Base-by-base conservation (phyloP, 2,113 vertebrate species). In the Zosterops pallidus region DNA sequence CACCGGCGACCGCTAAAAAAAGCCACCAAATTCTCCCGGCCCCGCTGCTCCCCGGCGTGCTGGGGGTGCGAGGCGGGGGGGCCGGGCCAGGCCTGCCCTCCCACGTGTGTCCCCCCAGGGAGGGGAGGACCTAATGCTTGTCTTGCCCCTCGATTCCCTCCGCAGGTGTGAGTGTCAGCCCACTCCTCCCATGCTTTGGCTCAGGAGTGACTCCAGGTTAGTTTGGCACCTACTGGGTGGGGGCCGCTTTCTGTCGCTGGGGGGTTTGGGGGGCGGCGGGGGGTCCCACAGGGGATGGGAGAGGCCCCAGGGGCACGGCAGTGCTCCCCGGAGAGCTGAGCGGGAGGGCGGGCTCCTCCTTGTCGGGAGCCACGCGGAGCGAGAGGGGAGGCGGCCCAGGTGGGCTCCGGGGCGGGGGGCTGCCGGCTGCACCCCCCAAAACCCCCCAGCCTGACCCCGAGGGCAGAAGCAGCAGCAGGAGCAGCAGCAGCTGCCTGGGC, bases 151-250 rank as follows among this genome's bases (percentile, higher is more conserved):
- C 95, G 23, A 82, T 96, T 96, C 92, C 95, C 95, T 95, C 91
- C 91, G 85, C 93, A 95, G 95, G 91, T 95, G 88, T 92, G 95
- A 86, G 91, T 75, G 95, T 89, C 91, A 93, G 93, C 93, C 95
- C 95, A 71, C 95, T 95, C 93, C 91, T 93, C 91, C 93, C 95
- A 71, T 86, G 93, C 93, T 96, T 96, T 81, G 95, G 91, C 95
- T 95, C 93, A 83, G 93, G 93, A 94, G 93, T 89, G 95, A 95
- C 95, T 57, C 59, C 95, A 96, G 93, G 95, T 94, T 80, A 94
- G 95, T 94, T 75, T 47, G 88, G 84, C 84, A 76, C 87, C 83
- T 60, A 23, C 67, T 74, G 90, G 60, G 67, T 39, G 87, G 87
- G 95, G 90, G 84, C 79, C 70, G 75, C 83, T 60, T 59, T 82